Evolutionary conservation across 2,888 invertebrate genomes (phyloP).

Genomic region (Drosophila quinaria): DNA sequence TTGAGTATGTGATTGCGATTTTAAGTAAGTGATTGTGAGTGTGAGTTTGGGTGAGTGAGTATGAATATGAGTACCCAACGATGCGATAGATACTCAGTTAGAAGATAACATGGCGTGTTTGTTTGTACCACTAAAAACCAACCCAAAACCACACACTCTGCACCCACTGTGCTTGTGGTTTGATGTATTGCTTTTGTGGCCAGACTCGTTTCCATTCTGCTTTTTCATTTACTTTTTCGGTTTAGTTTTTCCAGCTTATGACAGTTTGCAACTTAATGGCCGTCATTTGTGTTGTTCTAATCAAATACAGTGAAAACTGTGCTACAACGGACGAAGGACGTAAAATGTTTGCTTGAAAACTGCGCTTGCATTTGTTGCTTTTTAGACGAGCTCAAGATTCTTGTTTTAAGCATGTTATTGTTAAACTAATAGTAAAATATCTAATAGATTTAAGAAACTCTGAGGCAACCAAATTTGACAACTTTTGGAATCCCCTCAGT

Average conservation of each 20-base stretch:
- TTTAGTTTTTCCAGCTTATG: constrained; percentile 36
- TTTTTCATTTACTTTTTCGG: constrained; percentile 32
- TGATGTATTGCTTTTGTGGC: constrained; percentile 31
- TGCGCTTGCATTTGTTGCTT: background rate
- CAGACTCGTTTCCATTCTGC: background rate
- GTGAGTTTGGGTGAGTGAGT: constrained; percentile 1
- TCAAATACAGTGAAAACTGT: constrained; percentile 39
- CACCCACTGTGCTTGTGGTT: constrained; percentile 24
- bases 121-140: constrained; percentile 21
- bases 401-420: too few species aligned
- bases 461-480: too few species aligned
- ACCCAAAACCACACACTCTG: background rate
- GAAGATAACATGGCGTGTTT: constrained; percentile 37
- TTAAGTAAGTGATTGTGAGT: background rate
- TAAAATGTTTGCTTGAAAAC: too few species aligned
- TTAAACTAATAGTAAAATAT: too few species aligned
- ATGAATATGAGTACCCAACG: constrained; percentile 11
- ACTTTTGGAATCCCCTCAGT: too few species aligned
- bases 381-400: too few species aligned
- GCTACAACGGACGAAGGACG: too few species aligned
- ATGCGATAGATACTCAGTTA: constrained; percentile 21
- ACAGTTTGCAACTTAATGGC: constrained; percentile 51
- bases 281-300: constrained; percentile 40
- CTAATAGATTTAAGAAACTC: too few species aligned
- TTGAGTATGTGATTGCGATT: background rate